These are phyloP conservation scores for Pseudolaguvia tuberculata DNA, from an alignment of 2,113 vertebrate genomes.

Conservation along the genomic window DNA sequence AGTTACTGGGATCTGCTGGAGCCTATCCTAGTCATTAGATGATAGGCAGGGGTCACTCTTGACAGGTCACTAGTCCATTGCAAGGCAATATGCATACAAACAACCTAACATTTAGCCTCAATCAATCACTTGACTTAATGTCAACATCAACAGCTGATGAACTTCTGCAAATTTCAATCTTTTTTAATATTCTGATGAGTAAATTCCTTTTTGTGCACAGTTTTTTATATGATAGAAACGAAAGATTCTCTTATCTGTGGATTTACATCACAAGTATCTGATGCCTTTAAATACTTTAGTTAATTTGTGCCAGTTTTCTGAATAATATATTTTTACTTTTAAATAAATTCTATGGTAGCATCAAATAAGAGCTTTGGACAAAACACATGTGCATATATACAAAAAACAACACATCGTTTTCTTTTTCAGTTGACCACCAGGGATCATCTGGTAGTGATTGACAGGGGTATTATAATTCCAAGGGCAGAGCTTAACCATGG, in stretches of 20 bases:
- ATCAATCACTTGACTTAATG: too few relatives aligned
- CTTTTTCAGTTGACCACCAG: slow-evolving; percentile 63
- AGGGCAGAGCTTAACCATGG: slow-evolving; percentile 65
- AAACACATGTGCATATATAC: neutral
- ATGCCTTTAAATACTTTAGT: neutral
- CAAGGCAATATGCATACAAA: too few relatives aligned
- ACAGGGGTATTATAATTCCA: slow-evolving; percentile 71
- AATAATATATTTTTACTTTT: too few relatives aligned
- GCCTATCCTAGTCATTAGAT: too few relatives aligned
- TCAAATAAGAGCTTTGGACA: neutral
- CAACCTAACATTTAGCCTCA: too few relatives aligned
- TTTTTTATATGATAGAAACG: neutral
- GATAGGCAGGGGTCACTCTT: too few relatives aligned
- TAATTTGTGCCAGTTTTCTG: neutral
- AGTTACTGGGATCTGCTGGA: too few relatives aligned
- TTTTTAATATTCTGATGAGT: neutral
- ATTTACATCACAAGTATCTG: neutral
- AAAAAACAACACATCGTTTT: neutral
- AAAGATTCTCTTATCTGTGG: neutral
- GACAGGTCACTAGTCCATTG: too few relatives aligned
- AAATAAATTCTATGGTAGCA: too few relatives aligned
- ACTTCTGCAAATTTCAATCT: neutral
- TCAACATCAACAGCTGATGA: too few relatives aligned
- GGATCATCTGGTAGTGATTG: slow-evolving; percentile 71
- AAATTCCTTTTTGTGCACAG: neutral